Conservation (phyloP, 2,797 vertebrate genomes). For the Alosa sapidissima region DNA sequence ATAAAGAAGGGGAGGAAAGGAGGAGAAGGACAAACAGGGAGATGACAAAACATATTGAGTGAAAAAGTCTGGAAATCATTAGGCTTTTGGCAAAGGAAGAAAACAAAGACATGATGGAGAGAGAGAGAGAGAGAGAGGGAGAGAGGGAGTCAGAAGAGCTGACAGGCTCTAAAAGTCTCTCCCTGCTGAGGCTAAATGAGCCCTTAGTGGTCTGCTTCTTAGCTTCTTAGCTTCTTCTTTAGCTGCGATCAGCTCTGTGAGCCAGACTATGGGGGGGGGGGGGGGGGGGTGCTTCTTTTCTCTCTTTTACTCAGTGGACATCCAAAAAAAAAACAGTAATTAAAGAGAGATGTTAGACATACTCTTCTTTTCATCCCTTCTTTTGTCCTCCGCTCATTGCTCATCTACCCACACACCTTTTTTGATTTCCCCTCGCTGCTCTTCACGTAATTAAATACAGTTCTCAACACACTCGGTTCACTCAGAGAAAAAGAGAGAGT, state of each 20-base stretch:
- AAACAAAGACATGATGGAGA: not conserved
- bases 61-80: conserved; percentile 15
- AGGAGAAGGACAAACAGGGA: not conserved
- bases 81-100: not conserved
- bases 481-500: not conserved
- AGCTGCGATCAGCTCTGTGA: not conserved
- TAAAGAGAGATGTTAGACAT: no score
- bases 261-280: not conserved
- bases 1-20: conserved; percentile 21
- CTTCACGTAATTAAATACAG: not conserved
- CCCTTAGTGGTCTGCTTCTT: not conserved
- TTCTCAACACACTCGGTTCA: not conserved
- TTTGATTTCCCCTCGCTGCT: not conserved
- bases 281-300: not conserved
- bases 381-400: not conserved
- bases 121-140: not conserved
- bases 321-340: no score
- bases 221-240: no score
- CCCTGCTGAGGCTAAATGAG: conserved; percentile 6
- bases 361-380: not conserved
- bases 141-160: not conserved
- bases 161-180: conserved; percentile 3
- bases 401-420: not conserved
- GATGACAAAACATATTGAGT: not conserved
- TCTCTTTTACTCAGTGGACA: no score